A percentile compares a stretch with the other conserved stretches of the same genome.
phyloP scores from a whole-genome alignment of 1,140 invertebrate species.

The Camponotus pennsylvanicus region DNA sequence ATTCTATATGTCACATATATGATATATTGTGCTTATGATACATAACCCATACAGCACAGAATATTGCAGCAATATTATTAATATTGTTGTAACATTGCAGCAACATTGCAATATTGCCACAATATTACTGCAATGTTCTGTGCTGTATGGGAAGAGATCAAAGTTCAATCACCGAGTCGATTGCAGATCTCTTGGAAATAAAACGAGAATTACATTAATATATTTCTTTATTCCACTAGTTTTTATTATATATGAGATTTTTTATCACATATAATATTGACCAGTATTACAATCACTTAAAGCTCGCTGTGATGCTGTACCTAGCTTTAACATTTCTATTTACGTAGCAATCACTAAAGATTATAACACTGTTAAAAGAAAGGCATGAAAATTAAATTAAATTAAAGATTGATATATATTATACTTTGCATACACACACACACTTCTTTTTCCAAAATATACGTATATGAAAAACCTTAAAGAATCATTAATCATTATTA shows the following conservation, averaged over 20 bases:
- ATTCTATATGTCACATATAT: neutral
- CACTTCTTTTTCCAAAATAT: neutral
- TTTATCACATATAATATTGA: slow-evolving; percentile 27
- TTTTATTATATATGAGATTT: slow-evolving; percentile 18
- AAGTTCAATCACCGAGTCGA: slow-evolving; percentile 1
- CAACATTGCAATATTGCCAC: too few relatives aligned
- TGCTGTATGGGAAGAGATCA: neutral
- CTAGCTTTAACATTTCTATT: neutral
- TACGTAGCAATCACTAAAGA: neutral
- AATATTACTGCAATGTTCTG: too few relatives aligned
- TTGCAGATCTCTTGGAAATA: neutral
- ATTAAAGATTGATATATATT: slow-evolving; percentile 1
- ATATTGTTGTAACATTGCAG: too few relatives aligned
- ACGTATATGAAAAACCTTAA: neutral
- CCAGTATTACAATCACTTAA: slow-evolving; percentile 37
- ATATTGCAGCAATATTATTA: too few relatives aligned
- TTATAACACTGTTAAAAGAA: slow-evolving; percentile 1
- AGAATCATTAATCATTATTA: neutral
- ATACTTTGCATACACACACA: neutral
- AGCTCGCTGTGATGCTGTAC: neutral
- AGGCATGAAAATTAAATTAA: slow-evolving; percentile 19
- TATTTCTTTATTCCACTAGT: neutral
- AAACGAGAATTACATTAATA: slow-evolving; percentile 15
- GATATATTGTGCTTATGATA: neutral
- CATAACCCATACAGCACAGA: neutral